Base-by-base conservation (phyloP, 2,888 invertebrate genomes). In the Orgyia antiqua region DNA sequence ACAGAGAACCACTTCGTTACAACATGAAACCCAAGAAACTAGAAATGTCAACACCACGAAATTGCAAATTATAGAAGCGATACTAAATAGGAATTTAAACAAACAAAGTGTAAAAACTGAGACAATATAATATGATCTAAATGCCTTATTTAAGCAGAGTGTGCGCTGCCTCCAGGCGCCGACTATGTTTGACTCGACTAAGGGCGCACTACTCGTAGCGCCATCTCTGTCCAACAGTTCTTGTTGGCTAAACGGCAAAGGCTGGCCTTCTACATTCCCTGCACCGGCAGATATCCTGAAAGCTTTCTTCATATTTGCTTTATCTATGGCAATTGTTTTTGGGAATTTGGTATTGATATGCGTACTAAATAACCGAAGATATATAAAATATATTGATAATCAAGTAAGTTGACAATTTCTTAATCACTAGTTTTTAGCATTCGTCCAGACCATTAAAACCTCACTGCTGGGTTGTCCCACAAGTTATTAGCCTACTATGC, bases 331-430 rank as follows among this genome's bases (percentile, higher is more conserved):
- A 20, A 94, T 95, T 43, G 90, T 95, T 23, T 90, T 91, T 17
- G 93, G 94, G 24, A 95, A 95, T 68, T 87, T 93, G 27, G 84
- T 94, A 39, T 89, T 95, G 13, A 94, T 95, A 48, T 90, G 94
- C 53, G 94, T 95, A 27, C 90, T 95, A 59, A 95, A 95, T 75
- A 94, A 93, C 72, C 88, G 94, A 29, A 88, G 93, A 42, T 94
- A 94, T 70, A 90, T 93, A 58, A 93, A 94, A 63, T 94, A 94
- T 65, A 94, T 95, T 55, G 94, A 94, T 67, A 93, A 94, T 55
- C 95, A 95, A 93, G 95, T 94, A 73, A 75, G 7, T 19, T 2
- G 9, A 25, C 2, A 7, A 23, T 10, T 23, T 23, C 10, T 23
- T 10, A 11, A n/a, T n/a, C n/a, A n/a, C 15, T 15, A 15, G 6